Percentiles rank a stretch among this genome's conserved stretches.
Evolutionary conservation across 2,113 vertebrate species (phyloP).

Genomic region (Carassius gibelio): DNA sequence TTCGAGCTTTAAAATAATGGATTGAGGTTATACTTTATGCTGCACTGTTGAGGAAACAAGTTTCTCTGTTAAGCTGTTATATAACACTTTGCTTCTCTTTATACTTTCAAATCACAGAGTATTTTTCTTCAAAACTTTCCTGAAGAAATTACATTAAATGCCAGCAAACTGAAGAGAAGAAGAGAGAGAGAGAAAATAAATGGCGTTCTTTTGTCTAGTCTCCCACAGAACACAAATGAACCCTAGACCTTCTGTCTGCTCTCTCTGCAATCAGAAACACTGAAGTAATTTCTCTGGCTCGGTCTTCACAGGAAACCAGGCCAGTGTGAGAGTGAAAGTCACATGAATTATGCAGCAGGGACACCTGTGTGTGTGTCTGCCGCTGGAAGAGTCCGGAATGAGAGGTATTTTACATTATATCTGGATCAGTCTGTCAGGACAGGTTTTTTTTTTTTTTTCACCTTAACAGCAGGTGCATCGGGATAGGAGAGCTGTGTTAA

Average conservation of each 20-base stretch:
- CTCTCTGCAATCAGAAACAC: conserved; percentile 53
- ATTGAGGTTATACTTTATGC: neutral
- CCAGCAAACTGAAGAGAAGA: conserved; percentile 11
- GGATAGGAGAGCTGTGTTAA: conserved; percentile 9
- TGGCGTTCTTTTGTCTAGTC: conserved; percentile 31
- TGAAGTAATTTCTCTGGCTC: conserved; percentile 42
- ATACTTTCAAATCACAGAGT: conserved; percentile 4
- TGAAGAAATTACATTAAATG: conserved; percentile 27
- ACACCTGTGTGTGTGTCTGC: no score
- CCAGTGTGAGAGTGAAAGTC: no score
- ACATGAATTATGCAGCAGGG: no score
- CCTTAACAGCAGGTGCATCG: conserved; percentile 26
- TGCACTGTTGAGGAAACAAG: neutral
- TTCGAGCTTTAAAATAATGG: neutral
- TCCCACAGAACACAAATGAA: conserved; percentile 45
- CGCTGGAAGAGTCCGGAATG: no score
- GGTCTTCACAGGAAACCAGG: no score
- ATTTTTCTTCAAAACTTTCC: conserved; percentile 13
- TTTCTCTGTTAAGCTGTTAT: neutral
- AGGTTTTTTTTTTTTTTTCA: conserved; percentile 65
- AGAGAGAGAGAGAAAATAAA: conserved; percentile 19
- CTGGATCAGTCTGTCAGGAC: conserved; percentile 63
- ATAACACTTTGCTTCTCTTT: conserved; percentile 1
- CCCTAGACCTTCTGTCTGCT: conserved; percentile 39
- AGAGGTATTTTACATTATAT: no score